Conservation (phyloP, 2,888 invertebrate species). For the Dysmachus trigonus region DNA sequence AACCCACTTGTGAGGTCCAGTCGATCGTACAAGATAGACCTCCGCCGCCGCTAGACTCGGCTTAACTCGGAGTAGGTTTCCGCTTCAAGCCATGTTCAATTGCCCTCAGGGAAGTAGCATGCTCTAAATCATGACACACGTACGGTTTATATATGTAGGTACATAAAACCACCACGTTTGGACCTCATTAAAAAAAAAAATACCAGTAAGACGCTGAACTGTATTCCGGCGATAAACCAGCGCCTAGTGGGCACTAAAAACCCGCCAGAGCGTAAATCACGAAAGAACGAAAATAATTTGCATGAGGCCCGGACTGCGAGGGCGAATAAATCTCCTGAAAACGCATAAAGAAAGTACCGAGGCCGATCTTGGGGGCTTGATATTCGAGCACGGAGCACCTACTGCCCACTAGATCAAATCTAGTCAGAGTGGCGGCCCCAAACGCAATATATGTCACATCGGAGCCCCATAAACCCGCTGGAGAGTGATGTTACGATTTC, state of each 20-base stretch:
- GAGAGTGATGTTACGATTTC: neutral
- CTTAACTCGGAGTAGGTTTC: neutral
- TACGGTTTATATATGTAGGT: neutral
- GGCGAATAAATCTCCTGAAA: neutral
- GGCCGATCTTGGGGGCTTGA: neutral
- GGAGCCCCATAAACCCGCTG: neutral
- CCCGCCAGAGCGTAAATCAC: neutral
- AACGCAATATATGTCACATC: neutral
- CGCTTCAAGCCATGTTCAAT: neutral
- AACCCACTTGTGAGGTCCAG: neutral
- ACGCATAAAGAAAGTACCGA: neutral
- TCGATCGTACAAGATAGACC: neutral
- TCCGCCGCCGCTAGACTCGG: neutral
- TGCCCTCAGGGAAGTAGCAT: neutral
- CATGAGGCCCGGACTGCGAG: neutral
- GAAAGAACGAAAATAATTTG: neutral
- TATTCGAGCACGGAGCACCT: neutral
- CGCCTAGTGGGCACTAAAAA: neutral
- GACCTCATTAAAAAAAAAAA: neutral
- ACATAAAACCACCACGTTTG: neutral
- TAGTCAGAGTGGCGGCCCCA: neutral
- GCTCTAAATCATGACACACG: neutral
- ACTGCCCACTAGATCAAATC: neutral
- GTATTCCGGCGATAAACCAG: neutral
- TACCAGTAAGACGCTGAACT: neutral